These are phyloP conservation scores for Crossaster papposus DNA, from an alignment of 53 echinoderm and acorn worm genomes.

Conservation along the genomic window DNA sequence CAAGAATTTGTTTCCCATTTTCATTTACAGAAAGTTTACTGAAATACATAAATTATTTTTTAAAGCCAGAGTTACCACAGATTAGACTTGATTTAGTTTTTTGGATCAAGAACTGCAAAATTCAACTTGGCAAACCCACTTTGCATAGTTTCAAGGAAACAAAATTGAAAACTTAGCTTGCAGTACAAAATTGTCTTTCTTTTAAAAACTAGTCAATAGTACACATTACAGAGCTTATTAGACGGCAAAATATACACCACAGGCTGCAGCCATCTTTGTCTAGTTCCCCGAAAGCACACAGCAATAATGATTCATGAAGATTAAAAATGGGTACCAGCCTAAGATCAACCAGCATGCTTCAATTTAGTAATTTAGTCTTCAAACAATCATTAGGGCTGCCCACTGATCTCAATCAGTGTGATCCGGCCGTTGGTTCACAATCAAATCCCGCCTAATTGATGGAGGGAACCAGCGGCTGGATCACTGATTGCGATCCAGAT, in stretches of 20 bases:
- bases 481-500: no score
- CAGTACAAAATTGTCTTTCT: background rate
- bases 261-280: background rate
- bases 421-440: no score
- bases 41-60: background rate
- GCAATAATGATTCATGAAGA: background rate
- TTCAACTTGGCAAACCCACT: constrained; percentile 12
- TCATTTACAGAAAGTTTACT: background rate
- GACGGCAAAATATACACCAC: background rate
- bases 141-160: constrained; percentile 34
- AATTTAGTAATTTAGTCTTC: background rate
- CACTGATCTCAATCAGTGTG: no score
- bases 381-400: no score
- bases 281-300: background rate
- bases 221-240: background rate
- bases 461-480: no score
- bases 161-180: background rate
- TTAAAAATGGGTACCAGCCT: background rate
- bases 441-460: no score
- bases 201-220: background rate
- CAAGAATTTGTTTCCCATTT: background rate
- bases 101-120: constrained; percentile 6
- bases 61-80: background rate
- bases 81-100: background rate
- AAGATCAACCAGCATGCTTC: background rate